These are phyloP conservation scores for Polypterus senegalus DNA, from an alignment of 2,113 vertebrate species.

Conservation along the genomic window DNA sequence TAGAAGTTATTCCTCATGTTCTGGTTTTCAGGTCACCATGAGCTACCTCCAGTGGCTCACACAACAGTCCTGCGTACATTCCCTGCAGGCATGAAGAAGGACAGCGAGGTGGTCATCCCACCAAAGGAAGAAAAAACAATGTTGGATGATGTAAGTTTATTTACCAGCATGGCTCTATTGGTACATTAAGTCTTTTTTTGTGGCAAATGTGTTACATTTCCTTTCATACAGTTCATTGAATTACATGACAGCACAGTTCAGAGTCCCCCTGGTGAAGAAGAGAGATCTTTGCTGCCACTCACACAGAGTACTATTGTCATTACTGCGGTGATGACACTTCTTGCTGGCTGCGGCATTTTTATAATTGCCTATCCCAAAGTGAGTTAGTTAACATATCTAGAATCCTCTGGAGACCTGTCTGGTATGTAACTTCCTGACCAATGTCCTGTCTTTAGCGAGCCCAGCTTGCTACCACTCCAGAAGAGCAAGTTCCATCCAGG, in stretches of 20 bases:
- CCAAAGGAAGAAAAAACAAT: conserved; percentile 19
- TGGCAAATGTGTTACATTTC: background rate
- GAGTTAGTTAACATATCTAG: conserved; percentile 13
- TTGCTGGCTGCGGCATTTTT: conserved; percentile 66
- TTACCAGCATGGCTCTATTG: background rate
- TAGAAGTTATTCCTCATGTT: conserved; percentile 1
- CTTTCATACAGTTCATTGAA: background rate
- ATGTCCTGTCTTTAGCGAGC: no score
- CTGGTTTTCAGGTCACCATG: conserved; percentile 67
- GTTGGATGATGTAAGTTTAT: conserved; percentile 39
- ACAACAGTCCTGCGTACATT: conserved; percentile 83
- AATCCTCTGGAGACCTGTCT: no score
- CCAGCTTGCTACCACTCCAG: no score
- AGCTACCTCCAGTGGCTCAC: conserved; percentile 75
- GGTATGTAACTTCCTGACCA: no score
- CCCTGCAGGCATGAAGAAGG: conserved; percentile 48
- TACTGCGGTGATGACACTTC: conserved; percentile 46
- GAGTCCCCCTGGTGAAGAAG: no score
- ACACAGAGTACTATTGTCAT: conserved; percentile 52
- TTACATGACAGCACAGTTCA: no score
- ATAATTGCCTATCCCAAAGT: conserved; percentile 49
- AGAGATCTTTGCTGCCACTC: conserved; percentile 12
- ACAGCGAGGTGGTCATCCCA: conserved; percentile 48
- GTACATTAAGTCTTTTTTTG: background rate
- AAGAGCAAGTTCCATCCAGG: no score